These are phyloP conservation scores for Micrasema longulum DNA, from an alignment of 1,140 invertebrate species.

Conservation along the genomic window DNA sequence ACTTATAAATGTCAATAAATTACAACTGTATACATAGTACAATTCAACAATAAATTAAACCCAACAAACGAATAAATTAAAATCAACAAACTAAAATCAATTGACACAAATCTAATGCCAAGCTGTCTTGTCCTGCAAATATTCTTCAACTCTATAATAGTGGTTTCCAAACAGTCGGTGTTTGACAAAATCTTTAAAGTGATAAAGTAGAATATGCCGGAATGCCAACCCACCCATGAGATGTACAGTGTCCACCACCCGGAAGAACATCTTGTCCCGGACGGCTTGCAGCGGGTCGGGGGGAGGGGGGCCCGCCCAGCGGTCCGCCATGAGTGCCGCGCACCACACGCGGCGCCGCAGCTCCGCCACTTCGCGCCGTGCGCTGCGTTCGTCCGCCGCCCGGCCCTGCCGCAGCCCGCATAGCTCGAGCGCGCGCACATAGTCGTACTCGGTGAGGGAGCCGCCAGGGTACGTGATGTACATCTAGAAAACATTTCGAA, in stretches of 20 bases:
- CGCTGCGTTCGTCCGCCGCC: constrained; percentile 53
- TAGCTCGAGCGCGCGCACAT: constrained; percentile 62
- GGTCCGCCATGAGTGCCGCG: constrained; percentile 77
- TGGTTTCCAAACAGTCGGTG: too few species aligned
- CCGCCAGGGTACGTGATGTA: constrained; percentile 59
- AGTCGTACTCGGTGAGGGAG: constrained; percentile 62
- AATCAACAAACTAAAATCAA: too few species aligned
- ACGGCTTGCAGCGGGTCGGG: constrained; percentile 73
- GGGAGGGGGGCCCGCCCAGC: constrained; percentile 71
- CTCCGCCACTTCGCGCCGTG: constrained; percentile 34
- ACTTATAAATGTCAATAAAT: too few species aligned
- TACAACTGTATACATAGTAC: too few species aligned
- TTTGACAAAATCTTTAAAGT: too few species aligned
- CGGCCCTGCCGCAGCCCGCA: constrained; percentile 58
- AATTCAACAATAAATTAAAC: too few species aligned
- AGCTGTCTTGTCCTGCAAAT: too few species aligned
- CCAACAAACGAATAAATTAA: too few species aligned
- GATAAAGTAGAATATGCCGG: too few species aligned
- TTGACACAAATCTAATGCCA: too few species aligned
- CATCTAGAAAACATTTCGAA: too few species aligned
- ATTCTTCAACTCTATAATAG: too few species aligned
- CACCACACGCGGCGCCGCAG: constrained; percentile 76
- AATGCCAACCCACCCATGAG: constrained; percentile 70
- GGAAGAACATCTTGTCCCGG: constrained; percentile 81
- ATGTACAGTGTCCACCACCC: constrained; percentile 78